Evolutionary conservation across 2,113 vertebrate genomes (phyloP), one percentile per base, ranked within the genome.

Genomic region (Pogonocichla stellata): DNA sequence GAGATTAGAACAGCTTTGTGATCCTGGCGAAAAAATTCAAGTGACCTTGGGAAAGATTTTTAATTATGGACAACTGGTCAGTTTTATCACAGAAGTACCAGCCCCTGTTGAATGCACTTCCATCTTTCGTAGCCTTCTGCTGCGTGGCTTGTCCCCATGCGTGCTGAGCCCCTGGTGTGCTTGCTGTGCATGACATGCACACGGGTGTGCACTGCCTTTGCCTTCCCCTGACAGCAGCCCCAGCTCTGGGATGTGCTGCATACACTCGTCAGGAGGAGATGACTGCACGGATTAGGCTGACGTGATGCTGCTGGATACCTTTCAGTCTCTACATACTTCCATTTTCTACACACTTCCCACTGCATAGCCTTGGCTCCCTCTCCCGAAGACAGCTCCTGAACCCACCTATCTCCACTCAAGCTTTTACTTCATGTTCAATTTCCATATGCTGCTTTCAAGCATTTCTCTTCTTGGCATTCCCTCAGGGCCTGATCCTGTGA

Each of bases 1-100:
- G 81, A 96, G 64, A 92, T 89, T 48, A 90, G 81, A 97, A 96
- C 64, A 94, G 93, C 92, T 93, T 93, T 81, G 79, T 56, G 64
- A 87, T 79, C 57, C 50, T 22, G 40, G 90, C 16, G 1, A 80
- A 87, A 89, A 88, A 92, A 58, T 62, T 85, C 80, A 95, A 80
- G 80, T 51, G 47, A 87, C 61, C 69, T 91, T 83, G 67, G 90
- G 80, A 73, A 91, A 40, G 28, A 36, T 18, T 82, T 91, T 91
- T 82, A 80, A 69, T 92, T 79, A 75, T 43, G 61, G 95, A 62
- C 58, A 69, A 92, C 20, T n/a, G 61, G 80, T 65, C 91, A 85
- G n/a, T 31, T 78, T 51, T 79, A 79, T 56, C 58, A 69, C n/a
- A 40, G 72, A 86, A 69, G 61, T 20, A 61, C 15, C 60, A 69